These are phyloP conservation scores for Xyliphius kryptos DNA, from an alignment of 2,113 vertebrate species.

Conservation along the genomic window DNA sequence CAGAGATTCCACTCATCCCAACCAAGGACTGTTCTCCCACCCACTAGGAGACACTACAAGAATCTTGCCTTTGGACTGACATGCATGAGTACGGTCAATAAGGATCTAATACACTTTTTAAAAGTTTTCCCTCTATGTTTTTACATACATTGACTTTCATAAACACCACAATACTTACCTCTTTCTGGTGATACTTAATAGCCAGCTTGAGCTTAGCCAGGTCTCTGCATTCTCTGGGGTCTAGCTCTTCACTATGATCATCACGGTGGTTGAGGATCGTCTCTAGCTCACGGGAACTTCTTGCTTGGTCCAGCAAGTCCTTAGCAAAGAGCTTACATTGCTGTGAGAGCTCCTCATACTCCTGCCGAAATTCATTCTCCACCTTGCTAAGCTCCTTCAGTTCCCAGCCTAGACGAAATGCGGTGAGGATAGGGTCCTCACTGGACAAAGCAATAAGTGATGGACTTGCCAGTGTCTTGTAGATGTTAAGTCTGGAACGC, in stretches of 20 bases:
- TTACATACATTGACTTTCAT: no score
- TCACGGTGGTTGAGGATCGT: constrained; percentile 91
- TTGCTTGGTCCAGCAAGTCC: constrained; percentile 92
- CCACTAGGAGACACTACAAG: no score
- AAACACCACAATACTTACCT: constrained; percentile 68
- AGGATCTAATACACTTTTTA: no score
- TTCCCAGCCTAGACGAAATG: constrained; percentile 94
- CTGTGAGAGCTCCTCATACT: constrained; percentile 96
- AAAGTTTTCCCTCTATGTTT: no score
- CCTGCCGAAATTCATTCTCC: constrained; percentile 96
- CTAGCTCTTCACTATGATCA: constrained; percentile 91
- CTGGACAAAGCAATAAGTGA: constrained; percentile 95
- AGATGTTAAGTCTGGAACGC: constrained; percentile 90
- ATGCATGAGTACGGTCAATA: no score
- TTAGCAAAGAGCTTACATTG: constrained; percentile 97
- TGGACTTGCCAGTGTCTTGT: constrained; percentile 91
- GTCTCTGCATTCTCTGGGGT: constrained; percentile 87
- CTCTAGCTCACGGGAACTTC: constrained; percentile 89
- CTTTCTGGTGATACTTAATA: constrained; percentile 98
- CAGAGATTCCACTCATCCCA: no score
- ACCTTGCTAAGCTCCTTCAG: constrained; percentile 97
- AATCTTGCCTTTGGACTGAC: no score
- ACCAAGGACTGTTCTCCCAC: no score
- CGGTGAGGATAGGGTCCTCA: constrained; percentile 77
- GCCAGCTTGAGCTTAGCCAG: constrained; percentile 94